Base-by-base conservation (phyloP, 2,113 vertebrate species). In the Orientallactaga bullata region DNA sequence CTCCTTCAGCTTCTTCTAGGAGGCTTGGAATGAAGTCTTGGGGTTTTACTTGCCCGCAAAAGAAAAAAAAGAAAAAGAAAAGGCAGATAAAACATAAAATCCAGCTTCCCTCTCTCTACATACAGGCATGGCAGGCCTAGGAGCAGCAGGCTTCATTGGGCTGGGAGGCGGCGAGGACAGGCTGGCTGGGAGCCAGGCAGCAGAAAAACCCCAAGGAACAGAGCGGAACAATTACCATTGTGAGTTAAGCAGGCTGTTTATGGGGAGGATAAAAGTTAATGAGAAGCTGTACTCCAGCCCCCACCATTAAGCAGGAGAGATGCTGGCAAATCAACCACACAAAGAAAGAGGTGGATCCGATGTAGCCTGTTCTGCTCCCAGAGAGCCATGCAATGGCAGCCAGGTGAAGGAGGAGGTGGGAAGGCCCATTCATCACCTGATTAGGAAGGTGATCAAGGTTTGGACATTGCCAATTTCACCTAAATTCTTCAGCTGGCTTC, bases 221-320 rank as follows among this genome's bases (percentile, higher is more conserved):
- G 37, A 74, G 92, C 4, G 0, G 90, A 94, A 72, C 71, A 21
- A 71, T 1, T n/a, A 76, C 90, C 90, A 37, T 1, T 17, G 16
- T 37, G 91, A 96, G 86, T 86, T 87, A 94, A 96, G 77, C 63
- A 87, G 92, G 47, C 74, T 23, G 0, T 94, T 91, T 88, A 88
- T 24, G 92, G 79, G 92, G 89, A 96, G 91, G 86, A 95, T 94
- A 74, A 92, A 94, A 96, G 94, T 95, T 94, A 89, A 95, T 69
- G 89, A 94, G 95, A 90, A 94, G 37, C 85, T 23, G 16, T 6
- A 58, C 58, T 60, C 66, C 69, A 76, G 88, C 90, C 87, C 66
- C 93, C 76, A 65, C 92, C 85, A 74, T 71, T 84, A 94, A 91
- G 85, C 76, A 60, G 77, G 94, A 91, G 83, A 76, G 84, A 91